Evolutionary conservation across 2,797 vertebrate genomes (phyloP).

Genomic region (Sibirionetta formosa): DNA sequence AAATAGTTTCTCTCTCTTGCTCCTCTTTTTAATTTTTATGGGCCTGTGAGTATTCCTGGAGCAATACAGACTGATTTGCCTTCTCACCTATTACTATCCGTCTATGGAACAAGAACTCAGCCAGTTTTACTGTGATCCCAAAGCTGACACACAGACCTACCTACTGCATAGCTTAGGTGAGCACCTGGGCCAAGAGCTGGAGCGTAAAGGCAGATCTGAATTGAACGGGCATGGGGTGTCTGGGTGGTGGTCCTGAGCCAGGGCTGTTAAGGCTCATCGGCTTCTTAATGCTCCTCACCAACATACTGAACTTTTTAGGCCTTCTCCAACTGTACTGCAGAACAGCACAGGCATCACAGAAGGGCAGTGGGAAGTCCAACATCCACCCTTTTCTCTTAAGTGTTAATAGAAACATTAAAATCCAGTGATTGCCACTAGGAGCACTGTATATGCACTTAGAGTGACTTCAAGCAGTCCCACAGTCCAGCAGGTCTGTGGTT

Average conservation of each 20-base stretch:
- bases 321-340: not conserved
- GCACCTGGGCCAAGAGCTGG: not conserved
- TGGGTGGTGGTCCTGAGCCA: not conserved
- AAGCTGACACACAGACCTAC: rapidly evolving
- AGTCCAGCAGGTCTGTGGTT: not conserved
- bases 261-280: not conserved
- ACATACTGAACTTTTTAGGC: not conserved
- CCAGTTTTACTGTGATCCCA: not conserved
- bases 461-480: rapidly evolving
- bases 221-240: not conserved
- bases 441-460: rapidly evolving
- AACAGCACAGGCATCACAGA: not conserved
- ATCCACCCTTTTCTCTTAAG: not conserved
- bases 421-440: not conserved
- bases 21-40: too few species aligned
- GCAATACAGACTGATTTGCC: rapidly evolving
- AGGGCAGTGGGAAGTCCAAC: not conserved
- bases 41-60: not conserved
- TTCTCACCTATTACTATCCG: too few species aligned
- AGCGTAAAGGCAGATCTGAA: not conserved
- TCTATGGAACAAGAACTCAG: not conserved
- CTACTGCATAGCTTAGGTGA: not conserved
- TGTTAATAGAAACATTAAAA: not conserved
- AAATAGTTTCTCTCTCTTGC: not conserved
- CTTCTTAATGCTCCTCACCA: not conserved